These are phyloP conservation scores for Crotalus viridis DNA, from an alignment of 2,113 vertebrate species.

Conservation along the genomic window DNA sequence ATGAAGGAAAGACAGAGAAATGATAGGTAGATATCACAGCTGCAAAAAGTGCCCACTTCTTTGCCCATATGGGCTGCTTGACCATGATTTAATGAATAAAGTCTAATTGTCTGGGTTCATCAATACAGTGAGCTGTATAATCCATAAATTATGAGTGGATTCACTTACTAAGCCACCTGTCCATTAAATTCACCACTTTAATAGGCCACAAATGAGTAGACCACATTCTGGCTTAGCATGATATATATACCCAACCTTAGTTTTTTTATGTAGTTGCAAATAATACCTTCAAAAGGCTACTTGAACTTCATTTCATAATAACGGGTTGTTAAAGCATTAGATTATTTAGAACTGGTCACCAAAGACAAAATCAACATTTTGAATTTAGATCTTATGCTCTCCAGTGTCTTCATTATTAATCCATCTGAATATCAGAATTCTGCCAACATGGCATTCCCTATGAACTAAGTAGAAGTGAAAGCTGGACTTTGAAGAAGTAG, in stretches of 20 bases:
- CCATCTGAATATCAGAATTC: not conserved
- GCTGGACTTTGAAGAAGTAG: not conserved
- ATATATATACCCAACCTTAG: not conserved
- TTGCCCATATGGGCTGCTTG: not conserved
- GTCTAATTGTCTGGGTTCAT: not conserved
- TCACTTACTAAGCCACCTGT: not conserved
- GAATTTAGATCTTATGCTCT: not conserved
- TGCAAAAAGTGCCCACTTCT: not conserved
- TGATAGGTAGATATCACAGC: not conserved
- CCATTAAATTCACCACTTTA: not conserved
- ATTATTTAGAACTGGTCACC: not conserved
- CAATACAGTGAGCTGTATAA: not conserved
- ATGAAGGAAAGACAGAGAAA: not conserved
- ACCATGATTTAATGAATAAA: not conserved
- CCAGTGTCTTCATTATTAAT: not conserved
- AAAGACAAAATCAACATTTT: not conserved
- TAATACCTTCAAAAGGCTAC: not conserved
- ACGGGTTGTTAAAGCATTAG: not conserved
- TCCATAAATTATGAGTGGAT: not conserved
- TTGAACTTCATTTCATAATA: not conserved
- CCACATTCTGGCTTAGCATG: not conserved
- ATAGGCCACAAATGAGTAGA: not conserved
- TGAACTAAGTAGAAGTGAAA: not conserved
- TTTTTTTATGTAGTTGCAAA: not conserved
- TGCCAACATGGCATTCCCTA: not conserved